These are phyloP conservation scores for Falco concolor DNA, from an alignment of 2,797 vertebrate species.

Conservation along the genomic window DNA sequence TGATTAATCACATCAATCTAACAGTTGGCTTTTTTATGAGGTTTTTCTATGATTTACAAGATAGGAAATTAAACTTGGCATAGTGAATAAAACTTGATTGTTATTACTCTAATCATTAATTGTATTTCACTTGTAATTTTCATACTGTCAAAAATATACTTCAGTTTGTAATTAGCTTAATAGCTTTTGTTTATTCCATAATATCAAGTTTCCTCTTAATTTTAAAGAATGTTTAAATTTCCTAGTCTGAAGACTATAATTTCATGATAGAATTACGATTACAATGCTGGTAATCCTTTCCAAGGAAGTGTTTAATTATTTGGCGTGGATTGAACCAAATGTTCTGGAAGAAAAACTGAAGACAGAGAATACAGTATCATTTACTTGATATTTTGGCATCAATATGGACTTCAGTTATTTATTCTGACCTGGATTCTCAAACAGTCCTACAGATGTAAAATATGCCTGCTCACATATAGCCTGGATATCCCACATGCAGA, in stretches of 20 bases:
- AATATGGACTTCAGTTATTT: background rate
- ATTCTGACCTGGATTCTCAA: background rate
- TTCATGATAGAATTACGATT: background rate
- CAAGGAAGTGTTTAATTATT: background rate
- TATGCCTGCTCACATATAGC: background rate
- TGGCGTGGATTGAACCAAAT: background rate
- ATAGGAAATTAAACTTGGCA: constrained; percentile 1
- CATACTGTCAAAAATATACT: background rate
- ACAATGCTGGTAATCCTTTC: background rate
- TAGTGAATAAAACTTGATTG: background rate
- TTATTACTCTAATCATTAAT: constrained; percentile 18
- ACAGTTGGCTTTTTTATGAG: background rate
- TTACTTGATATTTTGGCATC: background rate
- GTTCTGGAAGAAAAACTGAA: background rate
- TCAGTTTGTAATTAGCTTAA: background rate
- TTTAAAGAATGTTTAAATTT: background rate
- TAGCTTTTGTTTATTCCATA: background rate
- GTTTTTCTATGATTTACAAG: background rate
- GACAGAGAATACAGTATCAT: background rate
- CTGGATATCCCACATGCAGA: background rate
- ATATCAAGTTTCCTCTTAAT: background rate
- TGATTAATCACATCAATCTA: background rate
- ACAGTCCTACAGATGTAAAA: background rate
- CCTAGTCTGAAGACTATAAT: background rate
- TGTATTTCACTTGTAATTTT: background rate